Evolutionary conservation across 1,140 invertebrate species (phyloP).

Genomic region (Trichoplusia ni): DNA sequence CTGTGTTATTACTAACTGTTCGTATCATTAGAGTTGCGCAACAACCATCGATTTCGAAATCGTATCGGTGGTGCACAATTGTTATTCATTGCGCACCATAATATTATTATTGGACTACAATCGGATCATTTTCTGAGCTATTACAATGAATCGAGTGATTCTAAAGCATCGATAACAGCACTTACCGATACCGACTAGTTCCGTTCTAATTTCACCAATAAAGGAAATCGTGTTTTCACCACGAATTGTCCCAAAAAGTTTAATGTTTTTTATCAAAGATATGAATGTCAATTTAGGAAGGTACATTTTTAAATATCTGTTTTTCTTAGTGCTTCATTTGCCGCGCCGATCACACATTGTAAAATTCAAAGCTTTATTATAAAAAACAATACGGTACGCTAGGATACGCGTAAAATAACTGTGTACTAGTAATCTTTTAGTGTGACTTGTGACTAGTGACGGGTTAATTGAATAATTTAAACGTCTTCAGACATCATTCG

Average conservation of each 20-base stretch:
- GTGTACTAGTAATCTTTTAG: too few species aligned
- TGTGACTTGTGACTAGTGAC: not conserved
- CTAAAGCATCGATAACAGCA: constrained; percentile 37
- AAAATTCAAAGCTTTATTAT: too few species aligned
- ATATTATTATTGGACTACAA: constrained; percentile 42
- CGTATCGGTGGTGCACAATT: constrained; percentile 42
- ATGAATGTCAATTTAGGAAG: constrained; percentile 16
- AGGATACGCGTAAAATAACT: too few species aligned
- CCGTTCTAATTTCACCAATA: constrained; percentile 43
- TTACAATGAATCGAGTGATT: constrained; percentile 40
- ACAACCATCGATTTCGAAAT: constrained; percentile 40
- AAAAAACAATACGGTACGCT: too few species aligned
- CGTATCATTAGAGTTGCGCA: constrained; percentile 32
- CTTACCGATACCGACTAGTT: constrained; percentile 24
- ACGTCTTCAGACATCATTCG: constrained; percentile 3
- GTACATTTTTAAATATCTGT: constrained; percentile 1
- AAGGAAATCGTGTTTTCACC: constrained; percentile 45
- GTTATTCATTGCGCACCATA: constrained; percentile 42
- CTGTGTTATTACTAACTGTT: constrained; percentile 19
- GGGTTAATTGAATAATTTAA: constrained; percentile 27
- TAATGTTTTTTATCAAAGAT: constrained; percentile 39
- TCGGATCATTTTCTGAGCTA: constrained; percentile 38
- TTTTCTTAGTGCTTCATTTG: too few species aligned
- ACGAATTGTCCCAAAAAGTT: constrained; percentile 44
- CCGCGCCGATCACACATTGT: too few species aligned